These are phyloP conservation scores for Triplophysa rosa DNA, from an alignment of 2,113 vertebrate species.

Conservation along the genomic window DNA sequence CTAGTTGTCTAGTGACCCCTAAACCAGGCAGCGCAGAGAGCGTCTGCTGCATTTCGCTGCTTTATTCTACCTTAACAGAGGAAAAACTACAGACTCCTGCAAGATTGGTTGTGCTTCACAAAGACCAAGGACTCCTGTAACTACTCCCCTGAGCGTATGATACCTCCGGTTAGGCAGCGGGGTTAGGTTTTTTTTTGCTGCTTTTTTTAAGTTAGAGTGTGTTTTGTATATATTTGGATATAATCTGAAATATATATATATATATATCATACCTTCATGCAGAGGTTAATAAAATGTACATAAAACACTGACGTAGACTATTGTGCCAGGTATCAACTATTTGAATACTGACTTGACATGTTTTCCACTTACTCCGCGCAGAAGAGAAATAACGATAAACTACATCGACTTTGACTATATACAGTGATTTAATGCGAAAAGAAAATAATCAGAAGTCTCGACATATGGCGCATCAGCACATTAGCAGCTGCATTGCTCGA, in stretches of 20 bases:
- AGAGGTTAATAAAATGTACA: slow-evolving; percentile 41
- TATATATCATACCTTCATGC: slow-evolving; percentile 25
- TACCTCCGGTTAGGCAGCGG: slow-evolving; percentile 42
- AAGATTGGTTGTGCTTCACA: slow-evolving; percentile 11
- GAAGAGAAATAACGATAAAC: background rate
- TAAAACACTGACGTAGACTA: slow-evolving; percentile 15
- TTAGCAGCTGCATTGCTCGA: slow-evolving; percentile 53
- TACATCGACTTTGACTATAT: background rate
- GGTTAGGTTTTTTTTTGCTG: background rate
- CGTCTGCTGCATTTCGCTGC: slow-evolving; percentile 10
- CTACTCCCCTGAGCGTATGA: slow-evolving; percentile 53
- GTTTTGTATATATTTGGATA: slow-evolving; percentile 21
- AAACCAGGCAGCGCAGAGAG: slow-evolving; percentile 13
- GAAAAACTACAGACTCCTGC: slow-evolving; percentile 42
- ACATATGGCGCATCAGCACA: slow-evolving; percentile 35
- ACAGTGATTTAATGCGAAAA: slow-evolving; percentile 24
- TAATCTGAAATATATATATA: slow-evolving; percentile 16
- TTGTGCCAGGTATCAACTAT: slow-evolving; percentile 8
- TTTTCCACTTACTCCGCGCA: background rate
- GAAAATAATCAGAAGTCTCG: background rate
- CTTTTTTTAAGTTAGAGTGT: slow-evolving; percentile 20
- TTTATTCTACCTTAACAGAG: slow-evolving; percentile 24
- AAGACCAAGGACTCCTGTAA: slow-evolving; percentile 28
- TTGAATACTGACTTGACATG: slow-evolving; percentile 3
- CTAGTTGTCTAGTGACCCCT: background rate